Evolutionary conservation across 2,113 vertebrate genomes (phyloP).

Genomic region (Nycticebus coucang): DNA sequence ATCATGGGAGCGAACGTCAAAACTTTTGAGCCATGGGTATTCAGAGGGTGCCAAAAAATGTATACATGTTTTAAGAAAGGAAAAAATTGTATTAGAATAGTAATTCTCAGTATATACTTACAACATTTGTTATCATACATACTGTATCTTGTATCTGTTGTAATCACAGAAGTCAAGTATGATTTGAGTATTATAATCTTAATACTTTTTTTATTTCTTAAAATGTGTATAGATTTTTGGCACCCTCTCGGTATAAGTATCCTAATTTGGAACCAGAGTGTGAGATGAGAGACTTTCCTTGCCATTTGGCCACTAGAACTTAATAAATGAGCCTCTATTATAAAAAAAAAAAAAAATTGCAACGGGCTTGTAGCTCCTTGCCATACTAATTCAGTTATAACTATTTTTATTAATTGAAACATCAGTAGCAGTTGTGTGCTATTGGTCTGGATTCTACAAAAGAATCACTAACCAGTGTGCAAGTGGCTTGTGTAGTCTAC

Average conservation of each 20-base stretch:
- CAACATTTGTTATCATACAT: no score
- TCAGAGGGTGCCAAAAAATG: no score
- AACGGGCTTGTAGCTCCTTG: background rate
- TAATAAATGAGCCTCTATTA: background rate
- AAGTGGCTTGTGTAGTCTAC: background rate
- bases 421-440: background rate
- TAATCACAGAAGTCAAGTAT: no score
- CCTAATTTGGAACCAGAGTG: background rate
- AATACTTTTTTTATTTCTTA: no score
- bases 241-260: background rate
- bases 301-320: background rate
- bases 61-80: no score
- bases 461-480: background rate
- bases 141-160: no score
- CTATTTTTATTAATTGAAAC: background rate
- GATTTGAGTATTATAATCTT: no score
- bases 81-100: no score
- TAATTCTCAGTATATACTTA: no score
- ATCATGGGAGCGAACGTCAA: background rate
- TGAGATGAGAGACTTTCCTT: background rate
- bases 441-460: background rate
- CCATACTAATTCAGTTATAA: background rate
- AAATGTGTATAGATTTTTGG: no score
- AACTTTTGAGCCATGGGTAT: background rate
- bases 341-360: background rate